A percentile compares a stretch with the other conserved stretches of the same genome.
Evolutionary conservation across 2,797 vertebrate species (phyloP).

Genomic region (Pseudomugil tenellus): DNA sequence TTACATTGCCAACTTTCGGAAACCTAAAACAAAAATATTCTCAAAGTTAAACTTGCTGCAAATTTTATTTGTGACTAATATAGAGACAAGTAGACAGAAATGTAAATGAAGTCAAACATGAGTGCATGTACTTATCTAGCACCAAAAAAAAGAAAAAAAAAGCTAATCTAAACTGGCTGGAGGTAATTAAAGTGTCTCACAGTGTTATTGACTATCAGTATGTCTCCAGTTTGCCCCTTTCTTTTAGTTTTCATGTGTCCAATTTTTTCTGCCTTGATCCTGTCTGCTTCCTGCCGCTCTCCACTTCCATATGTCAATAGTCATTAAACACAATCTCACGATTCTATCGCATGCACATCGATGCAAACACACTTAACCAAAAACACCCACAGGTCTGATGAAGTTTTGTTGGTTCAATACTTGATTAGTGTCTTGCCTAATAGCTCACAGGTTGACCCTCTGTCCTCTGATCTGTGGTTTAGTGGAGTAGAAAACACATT

Average conservation of each 20-base stretch:
- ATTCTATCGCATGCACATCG: conserved; percentile 29
- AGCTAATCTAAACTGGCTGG: conserved; percentile 76
- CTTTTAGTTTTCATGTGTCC: conserved; percentile 55
- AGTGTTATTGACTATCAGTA: conserved; percentile 77
- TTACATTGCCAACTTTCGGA: neutral
- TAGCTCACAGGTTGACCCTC: conserved; percentile 44
- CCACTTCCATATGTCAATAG: conserved; percentile 75
- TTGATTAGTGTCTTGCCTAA: conserved; percentile 74
- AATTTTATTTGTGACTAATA: conserved; percentile 30
- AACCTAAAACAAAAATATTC: neutral
- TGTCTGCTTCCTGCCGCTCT: conserved; percentile 65
- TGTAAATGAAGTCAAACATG: conserved; percentile 41
- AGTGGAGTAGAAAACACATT: conserved; percentile 43
- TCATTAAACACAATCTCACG: conserved; percentile 80
- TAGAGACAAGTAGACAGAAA: conserved; percentile 29
- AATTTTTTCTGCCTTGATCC: conserved; percentile 48
- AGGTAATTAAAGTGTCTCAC: conserved; percentile 84
- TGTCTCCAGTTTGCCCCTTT: conserved; percentile 51
- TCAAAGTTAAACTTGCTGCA: conserved; percentile 19
- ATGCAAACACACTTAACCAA: conserved; percentile 7
- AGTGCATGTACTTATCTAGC: conserved; percentile 54
- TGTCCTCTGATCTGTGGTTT: conserved; percentile 52
- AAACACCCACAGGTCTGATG: conserved; percentile 43
- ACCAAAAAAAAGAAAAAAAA: conserved; percentile 44
- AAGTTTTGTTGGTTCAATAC: conserved; percentile 65